Evolutionary conservation across 2,797 vertebrate genomes (phyloP).

Genomic region (Urocyon cinereoargenteus): DNA sequence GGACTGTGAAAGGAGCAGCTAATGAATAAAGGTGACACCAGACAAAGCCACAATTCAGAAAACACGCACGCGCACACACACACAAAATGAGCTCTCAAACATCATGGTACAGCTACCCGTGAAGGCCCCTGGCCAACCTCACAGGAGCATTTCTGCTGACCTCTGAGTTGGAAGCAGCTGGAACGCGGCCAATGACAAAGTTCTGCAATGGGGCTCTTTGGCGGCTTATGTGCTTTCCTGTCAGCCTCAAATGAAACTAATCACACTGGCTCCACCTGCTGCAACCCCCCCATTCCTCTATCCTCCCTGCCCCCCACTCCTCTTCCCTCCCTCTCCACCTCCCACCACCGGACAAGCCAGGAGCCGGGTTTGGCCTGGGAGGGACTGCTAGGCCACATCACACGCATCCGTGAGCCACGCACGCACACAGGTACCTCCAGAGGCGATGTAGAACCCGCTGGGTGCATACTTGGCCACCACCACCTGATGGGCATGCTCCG

Average conservation of each 20-base stretch:
- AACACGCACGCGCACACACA: too few relatives aligned
- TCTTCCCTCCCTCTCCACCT: not conserved
- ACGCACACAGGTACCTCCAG: constrained; percentile 92
- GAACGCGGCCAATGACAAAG: not conserved
- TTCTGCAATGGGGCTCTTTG: not conserved
- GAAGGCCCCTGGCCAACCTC: not conserved
- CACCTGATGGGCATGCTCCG: constrained; percentile 96
- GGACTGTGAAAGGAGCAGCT: not conserved
- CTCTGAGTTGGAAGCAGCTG: not conserved
- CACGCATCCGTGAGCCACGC: rapidly evolving
- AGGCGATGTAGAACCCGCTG: constrained; percentile 98
- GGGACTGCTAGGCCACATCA: not conserved
- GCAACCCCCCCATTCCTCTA: too few relatives aligned
- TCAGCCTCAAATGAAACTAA: not conserved
- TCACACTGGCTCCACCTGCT: not conserved
- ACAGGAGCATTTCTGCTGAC: not conserved
- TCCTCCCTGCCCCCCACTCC: rapidly evolving
- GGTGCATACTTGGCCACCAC: constrained; percentile 97
- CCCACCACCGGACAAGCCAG: not conserved
- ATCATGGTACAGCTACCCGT: not conserved
- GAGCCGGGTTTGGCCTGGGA: not conserved
- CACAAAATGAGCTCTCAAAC: too few relatives aligned
- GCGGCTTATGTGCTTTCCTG: not conserved
- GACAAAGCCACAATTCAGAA: not conserved
- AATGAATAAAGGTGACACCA: not conserved